Percentiles rank a stretch among this genome's conserved stretches.
phyloP scores from a whole-genome alignment of 1,140 invertebrate species.

The Orchesella cincta region DNA sequence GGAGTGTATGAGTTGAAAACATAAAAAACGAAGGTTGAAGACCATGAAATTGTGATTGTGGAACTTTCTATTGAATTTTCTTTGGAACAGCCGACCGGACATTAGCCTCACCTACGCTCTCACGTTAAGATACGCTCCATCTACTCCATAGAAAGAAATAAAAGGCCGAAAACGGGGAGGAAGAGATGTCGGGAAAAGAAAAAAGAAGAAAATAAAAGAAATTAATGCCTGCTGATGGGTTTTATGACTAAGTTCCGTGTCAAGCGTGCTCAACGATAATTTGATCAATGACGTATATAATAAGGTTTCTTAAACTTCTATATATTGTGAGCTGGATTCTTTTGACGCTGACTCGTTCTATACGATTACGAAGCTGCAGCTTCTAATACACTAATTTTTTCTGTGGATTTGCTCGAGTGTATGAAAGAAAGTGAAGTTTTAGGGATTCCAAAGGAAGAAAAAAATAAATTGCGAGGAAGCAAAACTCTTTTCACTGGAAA shows the following conservation, averaged over 20 bases:
- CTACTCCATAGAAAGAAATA: not conserved
- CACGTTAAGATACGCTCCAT: not conserved
- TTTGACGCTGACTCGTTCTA: too few species aligned
- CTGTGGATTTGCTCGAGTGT: too few species aligned
- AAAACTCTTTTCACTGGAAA: too few species aligned
- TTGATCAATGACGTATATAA: constrained; percentile 18
- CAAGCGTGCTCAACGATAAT: not conserved
- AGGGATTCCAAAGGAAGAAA: not conserved
- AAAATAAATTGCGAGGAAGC: not conserved
- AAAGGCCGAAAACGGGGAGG: not conserved
- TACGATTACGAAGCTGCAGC: too few species aligned
- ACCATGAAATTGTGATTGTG: constrained; percentile 2
- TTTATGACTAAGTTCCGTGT: not conserved
- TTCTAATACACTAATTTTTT: too few species aligned
- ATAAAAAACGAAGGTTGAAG: not conserved
- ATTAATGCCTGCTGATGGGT: not conserved
- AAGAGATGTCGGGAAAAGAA: not conserved
- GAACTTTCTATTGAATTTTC: constrained; percentile 26
- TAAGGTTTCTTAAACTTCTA: not conserved
- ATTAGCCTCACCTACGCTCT: too few species aligned
- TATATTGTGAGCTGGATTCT: not conserved
- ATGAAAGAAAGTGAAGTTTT: not conserved
- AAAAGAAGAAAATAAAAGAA: constrained; percentile 5
- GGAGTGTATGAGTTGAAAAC: not conserved
- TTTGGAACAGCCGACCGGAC: not conserved